Base-by-base conservation (phyloP, 2,113 vertebrate species). In the Oceanites oceanicus region DNA sequence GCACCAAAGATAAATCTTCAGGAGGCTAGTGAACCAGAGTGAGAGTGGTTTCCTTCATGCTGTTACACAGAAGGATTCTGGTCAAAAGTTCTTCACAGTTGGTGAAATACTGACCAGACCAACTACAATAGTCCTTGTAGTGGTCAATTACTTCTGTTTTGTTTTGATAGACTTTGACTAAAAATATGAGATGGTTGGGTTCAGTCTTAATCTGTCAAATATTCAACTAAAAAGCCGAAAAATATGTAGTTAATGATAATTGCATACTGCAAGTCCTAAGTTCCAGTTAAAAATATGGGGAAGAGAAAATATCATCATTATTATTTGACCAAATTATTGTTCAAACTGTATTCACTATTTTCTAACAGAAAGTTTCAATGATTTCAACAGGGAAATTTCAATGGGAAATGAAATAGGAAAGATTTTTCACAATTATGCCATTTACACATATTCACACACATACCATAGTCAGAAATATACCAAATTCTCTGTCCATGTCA, bases 381-480 rank as follows among this genome's bases (percentile, higher is more conserved):
- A 75, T 53, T 80, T 90, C 32, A 76, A 44, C 11, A 36, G 4
- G 2, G 7, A 82, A 88, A 67, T 55, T 92, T 76, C 19, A 44
- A 71, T 5, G 11, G 26, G 26, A 77, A 90, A 78, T 15, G 1
- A 45, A 76, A 84, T 5, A 76, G 10, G 42, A 88, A 76, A 86
- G 34, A 77, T 44, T 91, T 88, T 91, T 79, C 76, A 84, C 27
- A 74, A 13, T 56, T 1, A 66, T 36, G 9, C 6, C 13, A 29
- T 84, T 88, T 84, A 56, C 8, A 74, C 0, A 7, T 73, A 56
- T 71, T 84, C n/a, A 68, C 11, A 80, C 22, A 95, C 97, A 61
- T 97, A 98, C 98, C 98, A 98, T 98, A 42, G 98, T 98, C 74
- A 98, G 91, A 95, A 98, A 98, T 94, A 98, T 98, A 65, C 98